Conservation (phyloP, 1,140 invertebrate genomes). For the Reticulitermes speratus region DNA sequence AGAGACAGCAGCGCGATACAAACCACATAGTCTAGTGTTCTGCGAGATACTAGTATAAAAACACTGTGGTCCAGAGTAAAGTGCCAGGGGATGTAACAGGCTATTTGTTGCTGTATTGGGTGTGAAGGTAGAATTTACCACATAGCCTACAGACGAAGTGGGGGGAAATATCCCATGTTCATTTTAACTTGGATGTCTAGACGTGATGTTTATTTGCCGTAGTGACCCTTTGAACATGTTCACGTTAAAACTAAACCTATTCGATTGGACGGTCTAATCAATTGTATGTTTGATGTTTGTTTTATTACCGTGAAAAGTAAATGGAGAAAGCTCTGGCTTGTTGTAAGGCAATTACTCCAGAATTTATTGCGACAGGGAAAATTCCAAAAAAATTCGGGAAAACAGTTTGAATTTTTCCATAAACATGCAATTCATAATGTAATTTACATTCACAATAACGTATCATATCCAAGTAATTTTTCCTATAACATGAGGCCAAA, state of each 20-base stretch:
- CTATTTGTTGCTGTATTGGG: constrained; percentile 18
- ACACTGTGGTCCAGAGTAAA: neutral
- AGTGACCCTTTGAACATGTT: neutral
- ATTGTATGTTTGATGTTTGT: neutral
- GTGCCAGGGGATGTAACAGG: neutral
- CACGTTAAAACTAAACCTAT: neutral
- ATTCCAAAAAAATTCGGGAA: no score
- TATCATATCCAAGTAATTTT: no score
- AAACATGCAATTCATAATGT: no score
- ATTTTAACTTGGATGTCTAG: neutral
- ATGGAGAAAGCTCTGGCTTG: no score
- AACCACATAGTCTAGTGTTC: neutral
- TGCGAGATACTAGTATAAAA: neutral
- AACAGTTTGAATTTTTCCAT: no score
- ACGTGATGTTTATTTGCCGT: neutral
- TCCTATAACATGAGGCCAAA: no score
- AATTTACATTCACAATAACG: no score
- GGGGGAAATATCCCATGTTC: neutral
- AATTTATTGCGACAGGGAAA: no score
- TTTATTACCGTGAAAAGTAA: neutral
- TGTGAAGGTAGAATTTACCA: neutral
- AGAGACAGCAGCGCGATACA: neutral
- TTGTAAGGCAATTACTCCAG: no score
- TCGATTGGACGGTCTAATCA: neutral
- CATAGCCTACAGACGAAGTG: neutral